These are phyloP conservation scores for Teleopsis dalmanni DNA, from an alignment of 1,140 invertebrate species.

Conservation along the genomic window DNA sequence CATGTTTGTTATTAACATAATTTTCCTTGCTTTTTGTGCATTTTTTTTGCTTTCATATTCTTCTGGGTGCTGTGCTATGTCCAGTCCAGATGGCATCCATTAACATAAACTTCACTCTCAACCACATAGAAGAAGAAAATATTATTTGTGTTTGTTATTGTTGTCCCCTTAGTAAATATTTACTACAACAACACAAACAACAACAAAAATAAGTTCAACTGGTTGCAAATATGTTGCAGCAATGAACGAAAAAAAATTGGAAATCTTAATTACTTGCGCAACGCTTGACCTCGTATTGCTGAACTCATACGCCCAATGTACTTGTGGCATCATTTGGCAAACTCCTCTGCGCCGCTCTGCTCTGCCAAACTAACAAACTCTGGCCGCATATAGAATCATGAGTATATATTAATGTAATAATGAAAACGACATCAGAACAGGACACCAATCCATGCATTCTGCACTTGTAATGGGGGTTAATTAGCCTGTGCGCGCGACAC, in stretches of 20 bases:
- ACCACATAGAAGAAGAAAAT: constrained; percentile 9
- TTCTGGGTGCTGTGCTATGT: constrained; percentile 10
- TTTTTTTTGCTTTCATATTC: not conserved
- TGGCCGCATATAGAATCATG: too few species aligned
- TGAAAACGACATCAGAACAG: too few species aligned
- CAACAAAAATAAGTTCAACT: constrained; percentile 4
- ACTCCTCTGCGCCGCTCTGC: not conserved
- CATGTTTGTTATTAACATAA: not conserved
- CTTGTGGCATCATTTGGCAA: not conserved
- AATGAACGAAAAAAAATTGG: not conserved
- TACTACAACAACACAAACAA: not conserved
- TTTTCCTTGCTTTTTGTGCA: not conserved
- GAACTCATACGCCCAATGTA: not conserved
- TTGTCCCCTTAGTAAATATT: constrained; percentile 2
- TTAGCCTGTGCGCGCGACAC: constrained; percentile 43
- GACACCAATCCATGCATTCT: too few species aligned
- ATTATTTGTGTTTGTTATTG: constrained; percentile 7
- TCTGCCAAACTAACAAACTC: constrained; percentile 1
- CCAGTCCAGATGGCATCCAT: constrained; percentile 40
- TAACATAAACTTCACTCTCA: constrained; percentile 43
- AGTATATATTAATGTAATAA: too few species aligned
- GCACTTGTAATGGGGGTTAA: constrained; percentile 42
- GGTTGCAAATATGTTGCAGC: constrained; percentile 22
- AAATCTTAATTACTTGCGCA: constrained; percentile 37
- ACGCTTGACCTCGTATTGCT: constrained; percentile 28